Percentiles rank a stretch among this genome's conserved stretches.
phyloP scores from a whole-genome alignment of 1,140 invertebrate species.

The Trachelipus rathkii region DNA sequence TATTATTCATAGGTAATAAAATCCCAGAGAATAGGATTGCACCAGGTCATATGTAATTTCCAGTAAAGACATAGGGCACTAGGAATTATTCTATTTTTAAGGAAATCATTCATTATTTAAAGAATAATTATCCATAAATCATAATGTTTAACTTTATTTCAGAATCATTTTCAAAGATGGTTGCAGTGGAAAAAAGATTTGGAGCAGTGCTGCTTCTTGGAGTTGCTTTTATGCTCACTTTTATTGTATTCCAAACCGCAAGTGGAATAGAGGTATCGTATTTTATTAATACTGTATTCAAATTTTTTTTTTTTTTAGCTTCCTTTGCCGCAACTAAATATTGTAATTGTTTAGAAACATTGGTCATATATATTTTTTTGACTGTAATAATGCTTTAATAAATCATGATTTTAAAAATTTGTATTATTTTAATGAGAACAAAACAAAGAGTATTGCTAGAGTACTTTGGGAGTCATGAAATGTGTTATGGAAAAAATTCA shows the following conservation, averaged over 20 bases:
- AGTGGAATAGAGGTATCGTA: slow-evolving; percentile 53
- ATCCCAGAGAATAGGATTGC: no score
- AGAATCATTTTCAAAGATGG: not conserved
- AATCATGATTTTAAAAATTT: not conserved
- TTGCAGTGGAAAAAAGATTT: not conserved
- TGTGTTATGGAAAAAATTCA: no score
- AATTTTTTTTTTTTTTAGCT: not conserved
- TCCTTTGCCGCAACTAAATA: not conserved
- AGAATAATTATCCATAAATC: no score
- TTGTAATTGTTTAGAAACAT: no score
- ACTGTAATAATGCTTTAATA: not conserved
- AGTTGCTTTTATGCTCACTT: slow-evolving; percentile 55
- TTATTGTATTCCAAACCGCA: slow-evolving; percentile 56
- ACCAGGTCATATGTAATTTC: no score
- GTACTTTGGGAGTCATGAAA: not conserved
- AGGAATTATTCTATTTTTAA: no score
- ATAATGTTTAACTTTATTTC: no score
- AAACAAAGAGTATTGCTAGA: not conserved
- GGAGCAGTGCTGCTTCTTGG: slow-evolving; percentile 54
- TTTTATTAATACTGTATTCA: not conserved
- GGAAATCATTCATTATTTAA: no score
- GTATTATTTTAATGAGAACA: not conserved
- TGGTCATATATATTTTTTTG: not conserved
- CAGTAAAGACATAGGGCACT: no score
- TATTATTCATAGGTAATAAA: no score